phyloP scores from a whole-genome alignment of 2,888 invertebrate species.

The Pardosa pseudoannulata region DNA sequence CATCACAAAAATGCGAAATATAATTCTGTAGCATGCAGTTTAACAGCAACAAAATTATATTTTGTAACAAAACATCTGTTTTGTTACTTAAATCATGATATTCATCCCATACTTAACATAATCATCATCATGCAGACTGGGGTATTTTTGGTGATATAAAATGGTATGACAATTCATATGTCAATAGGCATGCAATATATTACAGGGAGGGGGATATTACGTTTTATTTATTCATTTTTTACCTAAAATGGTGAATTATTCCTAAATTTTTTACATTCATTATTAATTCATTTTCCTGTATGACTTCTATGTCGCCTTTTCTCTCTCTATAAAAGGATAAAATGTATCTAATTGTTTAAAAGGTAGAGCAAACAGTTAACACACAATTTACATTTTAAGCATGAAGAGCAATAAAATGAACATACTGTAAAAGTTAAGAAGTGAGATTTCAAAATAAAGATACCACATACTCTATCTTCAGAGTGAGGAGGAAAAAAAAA shows the following conservation, averaged over 20 bases:
- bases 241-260: conserved; percentile 16
- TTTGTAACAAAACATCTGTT: no score
- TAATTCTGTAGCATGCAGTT: no score
- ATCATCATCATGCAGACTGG: not conserved
- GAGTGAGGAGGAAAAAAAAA: no score
- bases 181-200: not conserved
- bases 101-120: not conserved
- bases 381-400: no score
- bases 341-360: conserved; percentile 11
- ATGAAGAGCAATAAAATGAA: no score
- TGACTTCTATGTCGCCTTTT: conserved; percentile 33
- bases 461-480: no score
- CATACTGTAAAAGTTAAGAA: no score
- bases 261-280: conserved; percentile 23
- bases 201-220: not conserved
- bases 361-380: no score
- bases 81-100: no score
- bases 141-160: not conserved
- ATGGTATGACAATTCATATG: not conserved
- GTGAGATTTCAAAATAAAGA: no score
- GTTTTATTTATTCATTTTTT: not conserved
- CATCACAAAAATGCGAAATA: no score
- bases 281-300: conserved; percentile 31
- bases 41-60: no score
- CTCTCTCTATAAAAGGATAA: conserved; percentile 42